Conservation (phyloP, 2,888 invertebrate species). For the Erynnis tages region DNA sequence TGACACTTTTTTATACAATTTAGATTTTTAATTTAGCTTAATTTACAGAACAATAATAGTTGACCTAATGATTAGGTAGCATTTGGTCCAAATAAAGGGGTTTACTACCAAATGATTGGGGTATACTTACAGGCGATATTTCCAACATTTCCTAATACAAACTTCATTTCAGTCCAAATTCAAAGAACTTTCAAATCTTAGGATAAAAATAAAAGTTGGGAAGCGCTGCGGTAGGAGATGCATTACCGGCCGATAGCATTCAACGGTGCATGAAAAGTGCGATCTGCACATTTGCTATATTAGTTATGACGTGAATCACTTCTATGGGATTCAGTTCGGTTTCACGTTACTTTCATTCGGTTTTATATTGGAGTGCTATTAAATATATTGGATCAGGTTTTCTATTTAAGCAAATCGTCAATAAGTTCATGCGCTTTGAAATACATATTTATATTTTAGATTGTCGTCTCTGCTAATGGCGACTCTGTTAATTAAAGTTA, state of each 20-base stretch:
- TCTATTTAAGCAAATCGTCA: neutral
- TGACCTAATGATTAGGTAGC: too few relatives aligned
- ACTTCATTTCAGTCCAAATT: too few relatives aligned
- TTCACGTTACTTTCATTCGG: constrained; percentile 15
- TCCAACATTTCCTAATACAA: too few relatives aligned
- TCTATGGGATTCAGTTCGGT: constrained; percentile 13
- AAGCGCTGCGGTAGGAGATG: constrained; percentile 44
- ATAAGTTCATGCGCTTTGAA: neutral
- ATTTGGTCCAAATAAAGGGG: too few relatives aligned
- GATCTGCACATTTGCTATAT: constrained; percentile 58
- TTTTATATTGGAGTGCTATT: constrained; percentile 19
- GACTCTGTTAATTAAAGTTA: too few relatives aligned
- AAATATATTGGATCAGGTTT: constrained; percentile 13
- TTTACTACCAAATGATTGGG: too few relatives aligned
- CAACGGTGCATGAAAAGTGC: constrained; percentile 64
- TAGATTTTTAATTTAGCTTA: too few relatives aligned
- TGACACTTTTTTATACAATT: too few relatives aligned
- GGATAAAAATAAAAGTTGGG: constrained; percentile 12
- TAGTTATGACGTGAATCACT: constrained; percentile 34
- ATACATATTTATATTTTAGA: neutral
- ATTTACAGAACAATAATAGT: too few relatives aligned
- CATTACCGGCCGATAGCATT: constrained; percentile 47
- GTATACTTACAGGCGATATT: too few relatives aligned
- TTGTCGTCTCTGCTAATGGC: too few relatives aligned
- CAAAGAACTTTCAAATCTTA: neutral